Evolutionary conservation across 2,888 invertebrate species (phyloP), one percentile per base, ranked within the genome.

Genomic region (Eulithis prunata): DNA sequence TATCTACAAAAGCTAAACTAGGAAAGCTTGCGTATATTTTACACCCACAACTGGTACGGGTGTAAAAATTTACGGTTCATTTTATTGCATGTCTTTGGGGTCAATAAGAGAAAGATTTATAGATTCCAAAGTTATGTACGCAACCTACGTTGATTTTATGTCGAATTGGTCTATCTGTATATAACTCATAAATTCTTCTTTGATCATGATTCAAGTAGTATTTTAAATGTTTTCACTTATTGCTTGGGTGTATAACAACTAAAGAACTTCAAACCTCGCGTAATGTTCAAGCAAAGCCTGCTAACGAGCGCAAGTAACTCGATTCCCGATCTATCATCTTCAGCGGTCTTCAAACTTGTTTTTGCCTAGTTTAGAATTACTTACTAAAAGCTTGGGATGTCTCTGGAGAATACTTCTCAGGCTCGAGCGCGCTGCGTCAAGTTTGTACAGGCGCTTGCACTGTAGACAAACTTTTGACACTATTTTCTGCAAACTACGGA

Each of bases 401-500:
- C 80, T 76, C 79, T 66, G 41, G 76, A 69, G 77, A 76, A 75
- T 75, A 73, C 78, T 82, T 78, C 78, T 69, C 71, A 72, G 75
- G 73, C 71, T 72, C 66, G 69, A 70, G 75, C 66, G 71, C 70
- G 75, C 21, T 21, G 21, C 76, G 73, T 78, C 78, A 73, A 80
- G 78, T 82, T 80, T 75, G 75, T 74, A 77, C 75, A 71, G 75
- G 72, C 74, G 72, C 71, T 70, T 77, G 78, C 70, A 68, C 72
- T 73, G 80, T 73, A 79, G 82, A 74, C 68, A 83, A 89, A 88
- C 82, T 88, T 87, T 77, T 79, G 82, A 81, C 84, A 83, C 83
- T 84, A 86, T 88, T 89, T 89, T 87, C 86, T 80, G 77, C 76
- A 77, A 87, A 88, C 80, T 89, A 85, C 75, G 73, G 79, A 80